Evolutionary conservation across 2,888 invertebrate genomes (phyloP), one percentile per base, ranked within the genome.

Genomic region (Nasonia oneida): DNA sequence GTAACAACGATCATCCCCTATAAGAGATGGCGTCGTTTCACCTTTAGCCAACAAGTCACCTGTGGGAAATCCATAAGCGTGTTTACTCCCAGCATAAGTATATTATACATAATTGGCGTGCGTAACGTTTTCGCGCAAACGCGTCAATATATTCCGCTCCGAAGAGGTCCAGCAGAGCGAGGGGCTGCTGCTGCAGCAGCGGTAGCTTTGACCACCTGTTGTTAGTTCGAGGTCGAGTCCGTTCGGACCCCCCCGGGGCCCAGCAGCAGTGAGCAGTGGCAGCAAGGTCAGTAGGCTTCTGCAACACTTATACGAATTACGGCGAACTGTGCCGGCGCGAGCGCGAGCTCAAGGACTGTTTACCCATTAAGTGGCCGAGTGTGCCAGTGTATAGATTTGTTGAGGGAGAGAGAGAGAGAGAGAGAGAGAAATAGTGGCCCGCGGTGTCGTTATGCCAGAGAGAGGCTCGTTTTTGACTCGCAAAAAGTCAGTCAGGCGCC

Each of bases 181-280:
- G 29, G 1, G 29, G 29, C n/a, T 57, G 57, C 57, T 14, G 77
- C 64, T 39, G 64, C 47, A 8, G 67, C 73, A 50, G 86, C 88
- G 88, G 90, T 90, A 89, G 89, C 90, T 81, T 88, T 88, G 88
- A 89, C 89, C 89, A 90, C 90, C 90, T 90, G 90, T 90, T 88
- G 89, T 86, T 73, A 33, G 23, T 71, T 61, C 76, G 77, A 81
- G 85, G 81, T 64, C 75, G 39, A 67, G n/a, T 18, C 76, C 37
- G 4, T 75, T 42, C n/a, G 39, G 39, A 42, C 15, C 39, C 76
- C 57, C 75, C 42, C 18, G 53, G 67, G 29, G 39, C 18, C 61
- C 50, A 10, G 64, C 75, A 39, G 61, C 57, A 61, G 57, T 18
- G 57, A 15, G 15, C 23, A 61, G n/a, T n/a, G 23, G 57, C 57